Conservation (phyloP, 2,797 vertebrate species). For the Basileuterus tristriatus region DNA sequence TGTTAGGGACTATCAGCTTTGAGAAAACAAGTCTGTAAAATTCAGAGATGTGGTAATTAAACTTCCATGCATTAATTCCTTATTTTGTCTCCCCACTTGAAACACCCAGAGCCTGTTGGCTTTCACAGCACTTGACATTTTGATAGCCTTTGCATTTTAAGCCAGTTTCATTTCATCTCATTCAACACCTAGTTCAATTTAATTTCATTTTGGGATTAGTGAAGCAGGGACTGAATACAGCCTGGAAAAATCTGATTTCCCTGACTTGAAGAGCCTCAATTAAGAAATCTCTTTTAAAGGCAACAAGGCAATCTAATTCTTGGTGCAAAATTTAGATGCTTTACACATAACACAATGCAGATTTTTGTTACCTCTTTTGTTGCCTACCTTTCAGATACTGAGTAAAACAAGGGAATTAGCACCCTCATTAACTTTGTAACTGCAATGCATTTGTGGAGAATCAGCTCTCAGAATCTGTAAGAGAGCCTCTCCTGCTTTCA, state of each 20-base stretch:
- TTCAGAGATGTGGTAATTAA: neutral
- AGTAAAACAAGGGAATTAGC: neutral
- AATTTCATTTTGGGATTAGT: neutral
- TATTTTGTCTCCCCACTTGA: neutral
- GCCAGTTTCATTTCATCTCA: neutral
- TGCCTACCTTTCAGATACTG: neutral
- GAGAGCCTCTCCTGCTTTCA: neutral
- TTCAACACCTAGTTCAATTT: neutral
- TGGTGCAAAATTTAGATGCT: neutral
- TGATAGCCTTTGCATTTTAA: conserved; percentile 30
- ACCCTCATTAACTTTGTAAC: neutral
- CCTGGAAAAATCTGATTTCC: neutral
- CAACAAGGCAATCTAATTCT: neutral
- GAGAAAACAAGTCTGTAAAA: neutral
- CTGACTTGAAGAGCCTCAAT: neutral
- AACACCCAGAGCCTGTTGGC: neutral
- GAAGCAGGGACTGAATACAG: neutral
- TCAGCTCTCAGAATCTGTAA: neutral
- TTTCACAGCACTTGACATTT: conserved; percentile 47
- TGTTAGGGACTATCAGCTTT: neutral
- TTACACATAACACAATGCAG: neutral
- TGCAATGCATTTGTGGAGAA: neutral
- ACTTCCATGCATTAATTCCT: neutral
- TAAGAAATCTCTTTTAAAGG: neutral
- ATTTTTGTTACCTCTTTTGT: neutral